Base-by-base conservation (phyloP, 2,888 invertebrate genomes). In the Brenthis daphne region DNA sequence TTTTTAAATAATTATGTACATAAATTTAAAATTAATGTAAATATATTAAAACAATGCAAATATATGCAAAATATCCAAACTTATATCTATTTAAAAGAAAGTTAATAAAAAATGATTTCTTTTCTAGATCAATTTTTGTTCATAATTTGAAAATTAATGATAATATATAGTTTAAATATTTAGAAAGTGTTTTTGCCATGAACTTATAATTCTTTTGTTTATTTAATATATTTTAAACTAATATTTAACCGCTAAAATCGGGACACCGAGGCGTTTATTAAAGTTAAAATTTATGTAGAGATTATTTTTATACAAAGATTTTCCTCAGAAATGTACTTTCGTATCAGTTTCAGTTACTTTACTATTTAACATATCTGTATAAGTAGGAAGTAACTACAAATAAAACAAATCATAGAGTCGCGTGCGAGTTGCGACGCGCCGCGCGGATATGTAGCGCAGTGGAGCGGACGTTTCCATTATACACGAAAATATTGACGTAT, bases 391-490 rank as follows among this genome's bases (percentile, higher is more conserved):
- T 54, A 53, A 43, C 60, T 67, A 65, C 67, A 66, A 70, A 76
- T 73, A 71, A 50, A 61, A 37, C 37, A 33, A 53, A 16, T 20
- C 24, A 48, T 61, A 14, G 48, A 57, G 57, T 83, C 79, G 86
- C 85, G 84, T 87, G 88, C 82, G 29, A 29, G 29, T 29, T 29
- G 4, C 29, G 85, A 78, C 80, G 74, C 85, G 84, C 81, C 70
- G 72, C 69, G 68, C 84, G 82, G 68, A 60, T 81, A 87, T 81
- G 80, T 88, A 80, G 89, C 74, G 74, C 88, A 88, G 80, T 85
- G 82, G 86, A 75, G 67, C 80, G 78, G 13, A 53, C 61, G 77
- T 70, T 67, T 71, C 75, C 80, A 76, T 65, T 77, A 74, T 69
- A 3, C 6, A 65, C 68, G 65, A n/a, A 5, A 64, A 24, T 1